These are phyloP conservation scores for Mesochorus sp. DNA, from an alignment of 2,888 invertebrate genomes.

Conservation along the genomic window DNA sequence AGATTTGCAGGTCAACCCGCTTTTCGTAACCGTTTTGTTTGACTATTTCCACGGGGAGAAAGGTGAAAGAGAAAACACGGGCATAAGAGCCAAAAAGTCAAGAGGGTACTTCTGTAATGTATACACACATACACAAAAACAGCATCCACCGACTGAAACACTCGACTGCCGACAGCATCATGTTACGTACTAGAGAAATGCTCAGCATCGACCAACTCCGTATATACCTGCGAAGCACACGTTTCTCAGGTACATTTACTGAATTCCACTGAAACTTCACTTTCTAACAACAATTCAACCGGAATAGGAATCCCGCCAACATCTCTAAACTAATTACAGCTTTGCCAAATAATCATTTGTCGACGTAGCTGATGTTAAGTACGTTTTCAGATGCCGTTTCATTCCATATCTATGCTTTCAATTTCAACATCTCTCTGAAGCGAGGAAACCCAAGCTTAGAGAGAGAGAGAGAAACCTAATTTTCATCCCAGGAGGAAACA, in stretches of 20 bases:
- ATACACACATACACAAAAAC: not conserved
- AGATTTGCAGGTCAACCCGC: constrained; percentile 57
- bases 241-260: constrained; percentile 4
- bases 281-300: no score
- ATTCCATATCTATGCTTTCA: no score
- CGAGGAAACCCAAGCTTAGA: no score
- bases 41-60: not conserved
- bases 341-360: no score
- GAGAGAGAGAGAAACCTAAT: no score
- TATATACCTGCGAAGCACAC: not conserved
- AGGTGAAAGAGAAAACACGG: not conserved
- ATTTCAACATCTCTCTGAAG: no score
- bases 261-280: no score
- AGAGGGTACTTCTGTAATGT: not conserved
- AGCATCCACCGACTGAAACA: constrained; percentile 13
- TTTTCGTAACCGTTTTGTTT: constrained; percentile 54
- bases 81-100: not conserved
- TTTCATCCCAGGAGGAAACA: no score
- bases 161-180: constrained; percentile 17
- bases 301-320: no score
- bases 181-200: not conserved
- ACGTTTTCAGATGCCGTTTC: no score
- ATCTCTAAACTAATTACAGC: no score
- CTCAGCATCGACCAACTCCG: not conserved
- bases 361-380: no score